These are phyloP conservation scores for Macroglossus sobrinus DNA, from an alignment of 2,113 vertebrate species.

Conservation along the genomic window DNA sequence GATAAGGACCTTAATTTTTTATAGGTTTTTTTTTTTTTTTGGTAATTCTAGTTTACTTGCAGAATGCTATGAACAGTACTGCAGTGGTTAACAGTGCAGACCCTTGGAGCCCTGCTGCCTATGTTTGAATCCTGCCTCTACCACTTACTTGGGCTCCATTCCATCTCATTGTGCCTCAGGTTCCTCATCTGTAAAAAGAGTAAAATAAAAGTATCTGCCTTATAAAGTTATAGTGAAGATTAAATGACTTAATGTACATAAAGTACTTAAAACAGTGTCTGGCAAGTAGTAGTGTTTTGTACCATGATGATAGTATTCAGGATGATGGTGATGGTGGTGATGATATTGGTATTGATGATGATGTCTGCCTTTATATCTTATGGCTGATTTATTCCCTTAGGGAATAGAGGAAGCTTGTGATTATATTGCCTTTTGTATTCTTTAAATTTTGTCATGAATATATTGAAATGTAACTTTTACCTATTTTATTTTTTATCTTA, in stretches of 20 bases:
- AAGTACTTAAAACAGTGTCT: no score
- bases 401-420: neutral
- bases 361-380: neutral
- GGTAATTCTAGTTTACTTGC: neutral
- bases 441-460: neutral
- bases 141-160: neutral
- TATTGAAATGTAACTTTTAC: neutral
- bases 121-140: neutral
- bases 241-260: no score
- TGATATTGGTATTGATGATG: neutral
- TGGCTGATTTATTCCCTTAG: neutral
- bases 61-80: neutral
- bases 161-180: neutral
- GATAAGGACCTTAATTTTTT: neutral
- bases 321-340: neutral
- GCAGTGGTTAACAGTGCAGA: neutral
- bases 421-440: neutral
- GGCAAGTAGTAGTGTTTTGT: neutral
- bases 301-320: neutral
- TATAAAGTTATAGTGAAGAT: no score
- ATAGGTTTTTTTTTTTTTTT: neutral
- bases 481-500: neutral
- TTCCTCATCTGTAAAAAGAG: neutral
- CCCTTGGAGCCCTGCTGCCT: neutral
- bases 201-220: neutral